Evolutionary conservation across 2,888 invertebrate species (phyloP).

Genomic region (Clunio marinus): DNA sequence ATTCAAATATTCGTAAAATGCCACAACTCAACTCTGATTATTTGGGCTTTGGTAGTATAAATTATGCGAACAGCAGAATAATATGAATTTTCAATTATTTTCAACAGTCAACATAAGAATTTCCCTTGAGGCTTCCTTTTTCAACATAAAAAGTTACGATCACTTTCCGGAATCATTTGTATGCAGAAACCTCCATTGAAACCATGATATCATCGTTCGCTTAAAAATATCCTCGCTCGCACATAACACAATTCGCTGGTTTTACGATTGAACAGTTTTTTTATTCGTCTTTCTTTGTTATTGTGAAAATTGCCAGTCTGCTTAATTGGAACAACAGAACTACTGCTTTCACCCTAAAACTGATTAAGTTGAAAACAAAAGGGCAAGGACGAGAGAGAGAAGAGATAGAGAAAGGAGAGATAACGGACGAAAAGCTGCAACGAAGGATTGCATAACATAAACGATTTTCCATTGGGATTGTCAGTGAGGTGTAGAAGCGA

Average conservation of each 20-base stretch:
- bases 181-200: too few species aligned
- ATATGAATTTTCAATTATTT: constrained; percentile 14
- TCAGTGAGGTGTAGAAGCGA: too few species aligned
- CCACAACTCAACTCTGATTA: too few species aligned
- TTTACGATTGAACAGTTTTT: too few species aligned
- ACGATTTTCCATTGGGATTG: too few species aligned
- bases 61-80: too few species aligned
- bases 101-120: background rate
- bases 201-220: background rate
- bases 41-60: too few species aligned
- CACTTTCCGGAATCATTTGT: constrained; percentile 14
- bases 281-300: too few species aligned
- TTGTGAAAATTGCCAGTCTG: background rate
- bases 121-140: background rate
- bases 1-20: too few species aligned
- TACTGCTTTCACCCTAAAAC: constrained; percentile 15
- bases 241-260: background rate
- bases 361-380: background rate
- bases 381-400: background rate
- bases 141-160: background rate
- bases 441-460: too few species aligned
- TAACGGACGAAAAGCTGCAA: too few species aligned
- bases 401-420: too few species aligned
- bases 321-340: constrained; percentile 7
- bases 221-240: constrained; percentile 3